Conservation (phyloP, 2,888 invertebrate species). For the Liodrosophila aerea region DNA sequence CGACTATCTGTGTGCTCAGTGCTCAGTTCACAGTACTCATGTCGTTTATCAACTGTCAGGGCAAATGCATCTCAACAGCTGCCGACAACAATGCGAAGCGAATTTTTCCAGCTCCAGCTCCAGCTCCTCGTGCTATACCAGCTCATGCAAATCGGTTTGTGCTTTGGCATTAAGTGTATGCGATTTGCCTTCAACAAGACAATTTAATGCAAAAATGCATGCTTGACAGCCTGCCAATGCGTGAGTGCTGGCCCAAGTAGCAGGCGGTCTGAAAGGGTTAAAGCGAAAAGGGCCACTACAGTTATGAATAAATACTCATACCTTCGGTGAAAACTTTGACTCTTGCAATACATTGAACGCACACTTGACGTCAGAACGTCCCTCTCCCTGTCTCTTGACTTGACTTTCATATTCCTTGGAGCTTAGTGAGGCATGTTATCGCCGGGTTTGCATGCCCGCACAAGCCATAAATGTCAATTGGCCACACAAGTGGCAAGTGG, state of each 20-base stretch:
- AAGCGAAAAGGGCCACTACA: slow-evolving; percentile 34
- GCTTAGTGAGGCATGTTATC: slow-evolving; percentile 64
- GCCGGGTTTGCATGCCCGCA: slow-evolving; percentile 64
- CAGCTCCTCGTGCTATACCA: not conserved
- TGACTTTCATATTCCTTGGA: slow-evolving; percentile 22
- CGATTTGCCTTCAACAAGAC: slow-evolving; percentile 72
- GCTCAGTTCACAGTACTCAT: slow-evolving; percentile 31
- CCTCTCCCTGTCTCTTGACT: slow-evolving; percentile 3
- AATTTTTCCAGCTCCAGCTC: slow-evolving; percentile 18
- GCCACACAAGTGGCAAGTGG: slow-evolving; percentile 33
- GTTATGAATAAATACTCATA: slow-evolving; percentile 66
- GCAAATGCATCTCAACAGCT: slow-evolving; percentile 56
- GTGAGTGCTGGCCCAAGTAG: slow-evolving; percentile 18
- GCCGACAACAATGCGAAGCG: slow-evolving; percentile 56
- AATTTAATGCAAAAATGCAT: slow-evolving; percentile 72
- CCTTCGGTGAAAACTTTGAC: slow-evolving; percentile 2
- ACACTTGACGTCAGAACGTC: slow-evolving; percentile 3
- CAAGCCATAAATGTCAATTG: slow-evolving; percentile 73
- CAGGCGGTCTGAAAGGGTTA: not conserved
- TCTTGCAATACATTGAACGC: slow-evolving; percentile 30
- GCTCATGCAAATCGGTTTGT: slow-evolving; percentile 65
- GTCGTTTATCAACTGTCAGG: slow-evolving; percentile 71
- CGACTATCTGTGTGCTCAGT: slow-evolving; percentile 39
- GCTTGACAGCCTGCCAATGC: slow-evolving; percentile 65
- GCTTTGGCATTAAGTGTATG: slow-evolving; percentile 65